These are phyloP conservation scores for Pyrocoelia pectoralis DNA, from an alignment of 2,888 invertebrate genomes.

Conservation along the genomic window DNA sequence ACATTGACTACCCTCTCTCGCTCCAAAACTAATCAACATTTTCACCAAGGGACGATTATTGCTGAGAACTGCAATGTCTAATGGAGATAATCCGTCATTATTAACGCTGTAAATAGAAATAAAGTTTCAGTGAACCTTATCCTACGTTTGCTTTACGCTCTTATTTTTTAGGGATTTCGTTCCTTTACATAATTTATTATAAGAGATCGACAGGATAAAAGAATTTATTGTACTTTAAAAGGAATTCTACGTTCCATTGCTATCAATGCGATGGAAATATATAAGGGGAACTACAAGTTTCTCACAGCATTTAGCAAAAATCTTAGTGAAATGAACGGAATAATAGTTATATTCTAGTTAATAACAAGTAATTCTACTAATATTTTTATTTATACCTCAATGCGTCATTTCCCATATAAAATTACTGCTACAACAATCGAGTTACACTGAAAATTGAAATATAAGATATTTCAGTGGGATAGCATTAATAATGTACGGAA, in stretches of 20 bases:
- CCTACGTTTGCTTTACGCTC: too few species aligned
- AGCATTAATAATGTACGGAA: too few species aligned
- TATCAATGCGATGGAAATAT: not conserved
- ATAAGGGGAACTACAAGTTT: too few species aligned
- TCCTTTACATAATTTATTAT: not conserved
- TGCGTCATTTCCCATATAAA: too few species aligned
- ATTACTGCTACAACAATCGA: too few species aligned
- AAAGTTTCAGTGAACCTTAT: not conserved
- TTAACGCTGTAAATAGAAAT: constrained; percentile 77
- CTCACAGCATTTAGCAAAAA: too few species aligned
- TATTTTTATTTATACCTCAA: too few species aligned
- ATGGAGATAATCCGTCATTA: constrained; percentile 84
- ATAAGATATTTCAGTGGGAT: too few species aligned
- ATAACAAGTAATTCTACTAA: too few species aligned
- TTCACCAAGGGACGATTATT: constrained; percentile 88
- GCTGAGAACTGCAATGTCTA: constrained; percentile 93
- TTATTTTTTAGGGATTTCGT: constrained; percentile 48
- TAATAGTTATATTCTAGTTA: too few species aligned
- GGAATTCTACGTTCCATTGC: not conserved
- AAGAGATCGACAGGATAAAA: not conserved
- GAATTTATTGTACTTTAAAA: not conserved
- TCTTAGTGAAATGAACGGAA: too few species aligned
- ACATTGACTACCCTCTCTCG: constrained; percentile 86
- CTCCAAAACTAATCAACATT: constrained; percentile 88
- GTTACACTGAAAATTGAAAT: too few species aligned